A percentile compares a stretch with the other conserved stretches of the same genome.
These are phyloP conservation scores for Morinoia aosen DNA, from an alignment of 2,888 invertebrate species.

Conservation along the genomic window DNA sequence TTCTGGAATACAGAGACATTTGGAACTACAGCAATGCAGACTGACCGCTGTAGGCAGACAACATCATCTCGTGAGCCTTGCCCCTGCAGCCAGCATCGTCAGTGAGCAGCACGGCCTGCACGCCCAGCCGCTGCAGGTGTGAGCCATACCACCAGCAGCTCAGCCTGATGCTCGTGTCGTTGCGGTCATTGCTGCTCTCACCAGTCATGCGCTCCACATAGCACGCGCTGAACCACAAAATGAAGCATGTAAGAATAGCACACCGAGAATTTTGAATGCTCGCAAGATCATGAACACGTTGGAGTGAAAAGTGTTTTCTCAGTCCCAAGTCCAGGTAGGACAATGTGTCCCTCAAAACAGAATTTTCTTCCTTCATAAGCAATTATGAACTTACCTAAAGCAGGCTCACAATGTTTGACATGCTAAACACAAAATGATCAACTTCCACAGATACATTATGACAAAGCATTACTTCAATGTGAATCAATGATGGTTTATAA, in stretches of 20 bases:
- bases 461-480: background rate
- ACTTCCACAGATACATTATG: too few relatives aligned
- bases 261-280: constrained; percentile 30
- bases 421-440: too few relatives aligned
- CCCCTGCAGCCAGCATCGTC: constrained; percentile 86
- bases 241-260: constrained; percentile 52
- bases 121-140: constrained; percentile 76
- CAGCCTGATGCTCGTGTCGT: constrained; percentile 89
- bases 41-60: constrained; percentile 81
- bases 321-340: background rate
- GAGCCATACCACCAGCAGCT: constrained; percentile 87
- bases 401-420: too few relatives aligned
- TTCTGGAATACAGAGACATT: too few relatives aligned
- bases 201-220: constrained; percentile 85
- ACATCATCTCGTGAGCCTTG: constrained; percentile 80
- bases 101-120: constrained; percentile 83
- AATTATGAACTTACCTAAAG: background rate
- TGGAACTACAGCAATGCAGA: background rate
- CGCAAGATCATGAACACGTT: background rate
- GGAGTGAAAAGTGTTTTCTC: background rate
- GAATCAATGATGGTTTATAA: background rate
- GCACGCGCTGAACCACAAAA: constrained; percentile 80
- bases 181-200: constrained; percentile 87
- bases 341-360: background rate
- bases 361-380: background rate